Evolutionary conservation across 2,888 invertebrate genomes (phyloP).

Genomic region (Platynereis dumerilii): DNA sequence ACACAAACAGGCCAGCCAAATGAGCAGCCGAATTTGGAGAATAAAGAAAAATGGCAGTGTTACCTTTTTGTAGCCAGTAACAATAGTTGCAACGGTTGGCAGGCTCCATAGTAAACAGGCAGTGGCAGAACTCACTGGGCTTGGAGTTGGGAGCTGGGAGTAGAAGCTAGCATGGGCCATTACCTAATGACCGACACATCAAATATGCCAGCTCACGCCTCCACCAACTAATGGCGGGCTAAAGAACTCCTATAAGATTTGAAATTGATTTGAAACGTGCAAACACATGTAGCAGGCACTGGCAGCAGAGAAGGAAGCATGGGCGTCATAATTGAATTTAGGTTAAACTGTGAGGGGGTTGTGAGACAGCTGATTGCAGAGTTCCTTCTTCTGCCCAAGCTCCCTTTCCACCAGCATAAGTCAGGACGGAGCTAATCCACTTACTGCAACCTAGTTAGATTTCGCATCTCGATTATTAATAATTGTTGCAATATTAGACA

Average conservation of each 20-base stretch:
- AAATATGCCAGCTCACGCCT: too few species aligned
- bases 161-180: too few species aligned
- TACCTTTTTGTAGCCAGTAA: too few species aligned
- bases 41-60: too few species aligned
- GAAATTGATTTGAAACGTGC: slow-evolving; percentile 30
- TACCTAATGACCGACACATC: slow-evolving; percentile 5
- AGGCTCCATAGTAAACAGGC: too few species aligned
- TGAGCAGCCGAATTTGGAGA: too few species aligned
- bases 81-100: too few species aligned
- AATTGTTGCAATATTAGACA: slow-evolving; percentile 32
- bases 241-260: slow-evolving; percentile 19
- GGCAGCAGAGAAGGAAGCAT: slow-evolving; percentile 25
- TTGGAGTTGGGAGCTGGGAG: too few species aligned
- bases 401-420: slow-evolving; percentile 9
- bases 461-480: slow-evolving; percentile 30
- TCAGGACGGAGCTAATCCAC: slow-evolving; percentile 23
- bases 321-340: slow-evolving; percentile 29
- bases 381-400: background rate
- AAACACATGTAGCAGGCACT: slow-evolving; percentile 29
- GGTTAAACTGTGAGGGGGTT: slow-evolving; percentile 20
- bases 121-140: too few species aligned
- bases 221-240: too few species aligned
- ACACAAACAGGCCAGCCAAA: too few species aligned
- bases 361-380: slow-evolving; percentile 23
- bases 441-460: slow-evolving; percentile 28